Percentiles rank a stretch among this genome's conserved stretches.
Evolutionary conservation across 2,113 vertebrate genomes (phyloP).

Genomic region (Spermophilus dauricus): DNA sequence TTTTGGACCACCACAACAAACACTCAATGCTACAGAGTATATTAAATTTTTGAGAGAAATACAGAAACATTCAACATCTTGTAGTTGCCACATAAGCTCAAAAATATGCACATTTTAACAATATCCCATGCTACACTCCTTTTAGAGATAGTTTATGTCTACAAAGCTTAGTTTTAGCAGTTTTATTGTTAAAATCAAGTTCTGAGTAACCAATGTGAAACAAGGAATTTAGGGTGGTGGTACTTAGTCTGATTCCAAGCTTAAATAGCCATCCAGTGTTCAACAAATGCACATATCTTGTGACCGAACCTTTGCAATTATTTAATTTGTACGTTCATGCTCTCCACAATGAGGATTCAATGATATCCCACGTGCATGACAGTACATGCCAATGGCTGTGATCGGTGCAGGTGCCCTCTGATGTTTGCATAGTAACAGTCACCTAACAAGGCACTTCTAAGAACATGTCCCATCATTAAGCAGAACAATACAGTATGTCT

Average conservation of each 20-base stretch:
- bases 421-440: background rate
- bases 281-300: background rate
- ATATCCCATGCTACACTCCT: background rate
- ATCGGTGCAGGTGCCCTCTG: background rate
- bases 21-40: too few species aligned
- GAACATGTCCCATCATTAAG: background rate
- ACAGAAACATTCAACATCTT: background rate
- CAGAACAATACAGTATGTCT: background rate
- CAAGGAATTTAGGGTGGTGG: background rate
- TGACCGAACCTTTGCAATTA: background rate
- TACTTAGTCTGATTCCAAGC: background rate
- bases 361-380: background rate
- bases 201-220: background rate
- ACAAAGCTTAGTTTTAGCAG: background rate
- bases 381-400: background rate
- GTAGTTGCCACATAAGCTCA: background rate
- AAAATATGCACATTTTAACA: background rate
- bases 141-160: background rate
- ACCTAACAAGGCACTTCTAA: background rate
- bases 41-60: background rate
- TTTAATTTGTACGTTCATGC: background rate
- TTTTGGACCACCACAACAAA: background rate
- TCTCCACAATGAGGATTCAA: background rate
- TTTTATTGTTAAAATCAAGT: background rate
- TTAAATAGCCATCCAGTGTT: background rate